These are phyloP conservation scores for Macrophya alboannulata DNA, from an alignment of 2,888 invertebrate species.

Conservation along the genomic window DNA sequence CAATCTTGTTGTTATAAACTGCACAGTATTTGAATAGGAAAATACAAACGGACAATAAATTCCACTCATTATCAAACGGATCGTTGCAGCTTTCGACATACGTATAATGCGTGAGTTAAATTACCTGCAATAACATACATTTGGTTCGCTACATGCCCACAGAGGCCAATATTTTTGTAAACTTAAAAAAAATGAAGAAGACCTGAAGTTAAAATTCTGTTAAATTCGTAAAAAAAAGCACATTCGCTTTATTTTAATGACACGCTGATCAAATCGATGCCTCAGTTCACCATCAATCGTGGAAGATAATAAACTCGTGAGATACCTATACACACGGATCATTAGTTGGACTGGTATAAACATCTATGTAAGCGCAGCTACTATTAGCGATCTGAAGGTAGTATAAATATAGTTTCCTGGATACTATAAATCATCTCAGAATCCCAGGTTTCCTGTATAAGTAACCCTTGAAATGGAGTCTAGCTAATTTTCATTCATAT, in stretches of 20 bases:
- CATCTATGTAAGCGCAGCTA: background rate
- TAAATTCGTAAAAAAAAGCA: background rate
- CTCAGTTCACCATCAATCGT: background rate
- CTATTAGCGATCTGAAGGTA: background rate
- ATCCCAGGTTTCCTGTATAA: background rate
- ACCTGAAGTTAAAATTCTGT: background rate
- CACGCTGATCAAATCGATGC: background rate
- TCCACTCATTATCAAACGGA: background rate
- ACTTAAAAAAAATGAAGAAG: background rate
- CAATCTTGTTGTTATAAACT: background rate
- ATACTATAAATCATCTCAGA: background rate
- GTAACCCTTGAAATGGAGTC: background rate
- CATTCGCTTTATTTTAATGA: background rate
- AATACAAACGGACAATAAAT: background rate
- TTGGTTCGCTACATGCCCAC: background rate
- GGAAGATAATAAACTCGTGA: background rate
- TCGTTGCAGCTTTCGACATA: no score
- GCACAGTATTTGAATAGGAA: background rate
- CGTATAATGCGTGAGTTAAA: background rate
- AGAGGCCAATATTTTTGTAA: background rate
- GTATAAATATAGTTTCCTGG: constrained; percentile 27
- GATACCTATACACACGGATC: background rate
- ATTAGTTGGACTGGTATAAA: background rate
- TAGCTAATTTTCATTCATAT: background rate
- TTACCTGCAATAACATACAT: background rate